A percentile compares a stretch with the other conserved stretches of the same genome.
These are phyloP conservation scores for Drosophila kuntzei DNA, from an alignment of 2,888 invertebrate genomes.

Conservation along the genomic window DNA sequence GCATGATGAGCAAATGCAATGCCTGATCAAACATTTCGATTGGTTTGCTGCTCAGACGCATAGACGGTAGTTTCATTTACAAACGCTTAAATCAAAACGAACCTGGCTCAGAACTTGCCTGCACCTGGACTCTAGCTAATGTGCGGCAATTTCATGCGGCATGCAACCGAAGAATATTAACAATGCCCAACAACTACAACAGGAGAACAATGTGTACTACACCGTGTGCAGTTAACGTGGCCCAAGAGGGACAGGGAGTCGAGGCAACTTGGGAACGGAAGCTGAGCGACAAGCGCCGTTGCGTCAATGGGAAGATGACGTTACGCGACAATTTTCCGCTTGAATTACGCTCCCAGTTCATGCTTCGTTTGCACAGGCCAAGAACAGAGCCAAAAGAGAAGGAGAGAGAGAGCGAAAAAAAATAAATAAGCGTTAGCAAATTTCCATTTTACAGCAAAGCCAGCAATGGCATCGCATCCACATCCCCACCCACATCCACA, in stretches of 20 bases:
- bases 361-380: conserved; percentile 80
- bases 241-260: conserved; percentile 18
- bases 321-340: conserved; percentile 83
- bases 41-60: conserved; percentile 46
- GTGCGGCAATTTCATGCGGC: conserved; percentile 64
- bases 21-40: conserved; percentile 76
- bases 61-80: conserved; percentile 26
- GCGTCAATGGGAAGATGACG: conserved; percentile 73
- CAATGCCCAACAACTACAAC: conserved; percentile 54
- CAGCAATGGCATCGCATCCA: conserved; percentile 48
- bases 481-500: conserved; percentile 19
- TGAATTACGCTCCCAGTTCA: conserved; percentile 83
- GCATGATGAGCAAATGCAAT: conserved; percentile 62
- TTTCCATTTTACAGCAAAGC: conserved; percentile 73
- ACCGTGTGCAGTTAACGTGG: conserved; percentile 65
- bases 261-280: conserved; percentile 34
- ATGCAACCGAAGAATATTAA: conserved; percentile 68
- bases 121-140: conserved; percentile 51
- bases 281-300: conserved; percentile 52
- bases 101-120: not conserved
- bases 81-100: conserved; percentile 33
- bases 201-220: conserved; percentile 64
- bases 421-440: conserved; percentile 80
- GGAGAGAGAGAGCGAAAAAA: conserved; percentile 31
- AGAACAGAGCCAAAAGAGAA: conserved; percentile 21